Base-by-base conservation (phyloP, 2,888 invertebrate species). In the Ennomos erosarius region DNA sequence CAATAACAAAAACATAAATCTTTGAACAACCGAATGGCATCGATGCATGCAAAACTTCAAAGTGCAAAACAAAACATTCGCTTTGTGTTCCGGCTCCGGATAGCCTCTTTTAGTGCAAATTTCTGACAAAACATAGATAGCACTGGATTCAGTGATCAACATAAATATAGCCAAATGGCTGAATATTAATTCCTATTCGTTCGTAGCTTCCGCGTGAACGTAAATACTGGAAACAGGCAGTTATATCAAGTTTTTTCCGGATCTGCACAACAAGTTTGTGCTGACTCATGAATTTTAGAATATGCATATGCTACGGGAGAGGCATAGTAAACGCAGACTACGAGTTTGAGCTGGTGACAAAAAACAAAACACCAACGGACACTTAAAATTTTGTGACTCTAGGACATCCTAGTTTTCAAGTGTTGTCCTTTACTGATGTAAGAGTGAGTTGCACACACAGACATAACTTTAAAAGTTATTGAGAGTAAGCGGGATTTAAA, bases 71-170 rank as follows among this genome's bases (percentile, higher is more conserved):
- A 53, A 52, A 52, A 38, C 37, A 4, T 39, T 53, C 13, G 12
- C 49, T 49, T 53, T 48, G 34, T 47, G 43, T 34, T 46, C 34
- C 34, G 40, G 42, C 33, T 49, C 44, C 34, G 10, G 44, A 40
- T n/a, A 35, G 11, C 48, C 55, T 44, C 55, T 55, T 43, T 48
- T 35, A 55, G n/a, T 40, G n/a, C 35, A 43, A 46, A 59, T 45
- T 26, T 59, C 59, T 59, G 59, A 51, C 54, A 50, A 46, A 55
- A 59, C 50, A 55, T 51, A 55, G 59, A 55, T 59, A 36, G 44
- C 44, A n/a, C 26, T 44, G 34, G 26, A 12, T 34, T 4, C 11
- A 43, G 12, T 36, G 6, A 3, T 16, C 37, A 26, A 16, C 13
- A 36, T n/a, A 37, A 40, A 54, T 39, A 54, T 35, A 36, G 42